Percentiles rank a stretch among this genome's conserved stretches.
phyloP scores from a whole-genome alignment of 2,888 invertebrate species.

The Salticus scenicus region DNA sequence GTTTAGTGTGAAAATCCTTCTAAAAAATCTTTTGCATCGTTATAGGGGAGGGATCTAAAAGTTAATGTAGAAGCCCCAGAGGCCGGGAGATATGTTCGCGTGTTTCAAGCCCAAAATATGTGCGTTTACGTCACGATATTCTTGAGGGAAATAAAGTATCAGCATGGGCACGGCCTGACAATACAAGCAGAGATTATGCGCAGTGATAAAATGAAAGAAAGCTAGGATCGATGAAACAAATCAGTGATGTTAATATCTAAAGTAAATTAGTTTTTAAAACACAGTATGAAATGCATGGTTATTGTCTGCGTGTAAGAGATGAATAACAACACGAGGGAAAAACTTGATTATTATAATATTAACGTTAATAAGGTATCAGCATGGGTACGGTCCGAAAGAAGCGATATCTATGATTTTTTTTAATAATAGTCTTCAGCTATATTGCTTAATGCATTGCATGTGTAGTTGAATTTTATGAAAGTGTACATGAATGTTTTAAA shows the following conservation, averaged over 20 bases:
- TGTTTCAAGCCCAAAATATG: constrained; percentile 4
- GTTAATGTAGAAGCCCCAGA: constrained; percentile 11
- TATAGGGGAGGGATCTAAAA: background rate
- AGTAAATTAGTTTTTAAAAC: too few species aligned
- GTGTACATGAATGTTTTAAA: too few species aligned
- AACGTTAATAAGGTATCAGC: too few species aligned
- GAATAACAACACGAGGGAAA: too few species aligned
- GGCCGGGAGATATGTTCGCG: background rate
- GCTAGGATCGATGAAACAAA: background rate
- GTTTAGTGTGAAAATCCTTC: background rate
- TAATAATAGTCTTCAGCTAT: too few species aligned
- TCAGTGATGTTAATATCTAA: background rate
- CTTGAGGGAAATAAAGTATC: constrained; percentile 21
- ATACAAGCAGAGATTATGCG: background rate
- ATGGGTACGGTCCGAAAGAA: too few species aligned
- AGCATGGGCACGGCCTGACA: background rate
- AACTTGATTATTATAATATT: too few species aligned
- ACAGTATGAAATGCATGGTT: too few species aligned
- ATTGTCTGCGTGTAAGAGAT: too few species aligned
- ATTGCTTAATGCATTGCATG: too few species aligned
- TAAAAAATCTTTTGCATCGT: constrained; percentile 13
- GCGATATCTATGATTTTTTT: too few species aligned
- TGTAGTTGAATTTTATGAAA: too few species aligned
- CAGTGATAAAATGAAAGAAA: background rate
- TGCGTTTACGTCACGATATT: constrained; percentile 17